A percentile compares a stretch with the other conserved stretches of the same genome.
Conservation (phyloP, 2,888 invertebrate genomes). For the Cactoblastis cactorum region DNA sequence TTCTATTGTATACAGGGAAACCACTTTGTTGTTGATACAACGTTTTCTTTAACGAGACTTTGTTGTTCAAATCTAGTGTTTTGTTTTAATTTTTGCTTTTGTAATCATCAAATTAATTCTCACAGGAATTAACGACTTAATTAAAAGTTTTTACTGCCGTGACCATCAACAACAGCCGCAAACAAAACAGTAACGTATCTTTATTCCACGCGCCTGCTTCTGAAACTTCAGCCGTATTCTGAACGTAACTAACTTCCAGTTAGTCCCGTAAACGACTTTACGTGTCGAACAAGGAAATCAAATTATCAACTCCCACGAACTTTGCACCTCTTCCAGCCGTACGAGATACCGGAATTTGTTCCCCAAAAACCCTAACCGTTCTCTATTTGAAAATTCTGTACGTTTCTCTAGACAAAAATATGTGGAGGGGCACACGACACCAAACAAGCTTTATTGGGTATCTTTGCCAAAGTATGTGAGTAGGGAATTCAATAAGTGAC, state of each 20-base stretch:
- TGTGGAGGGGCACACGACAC: conserved; percentile 56
- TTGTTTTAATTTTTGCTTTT: conserved; percentile 9
- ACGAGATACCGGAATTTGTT: conserved; percentile 60
- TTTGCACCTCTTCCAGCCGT: conserved; percentile 62
- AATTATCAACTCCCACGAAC: conserved; percentile 73
- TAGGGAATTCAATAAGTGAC: conserved; percentile 72
- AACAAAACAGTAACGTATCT: conserved; percentile 42
- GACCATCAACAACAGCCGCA: conserved; percentile 29
- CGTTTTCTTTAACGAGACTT: conserved; percentile 24
- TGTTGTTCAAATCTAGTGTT: conserved; percentile 15
- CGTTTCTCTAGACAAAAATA: conserved; percentile 63
- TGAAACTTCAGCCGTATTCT: conserved; percentile 56
- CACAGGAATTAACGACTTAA: neutral
- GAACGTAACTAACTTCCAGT: conserved; percentile 62
- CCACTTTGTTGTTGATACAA: conserved; percentile 25
- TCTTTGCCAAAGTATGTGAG: conserved; percentile 66
- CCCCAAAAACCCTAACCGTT: conserved; percentile 48
- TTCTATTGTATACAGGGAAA: conserved; percentile 26
- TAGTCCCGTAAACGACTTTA: conserved; percentile 72
- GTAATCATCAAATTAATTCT: conserved; percentile 5
- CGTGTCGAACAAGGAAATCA: conserved; percentile 75
- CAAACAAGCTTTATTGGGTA: conserved; percentile 74
- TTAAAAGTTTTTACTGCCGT: conserved; percentile 12
- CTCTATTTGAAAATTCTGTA: conserved; percentile 66
- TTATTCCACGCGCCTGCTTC: conserved; percentile 45